Evolutionary conservation across 2,888 invertebrate species (phyloP), one percentile per base, ranked within the genome.

Genomic region (Luperina testacea): DNA sequence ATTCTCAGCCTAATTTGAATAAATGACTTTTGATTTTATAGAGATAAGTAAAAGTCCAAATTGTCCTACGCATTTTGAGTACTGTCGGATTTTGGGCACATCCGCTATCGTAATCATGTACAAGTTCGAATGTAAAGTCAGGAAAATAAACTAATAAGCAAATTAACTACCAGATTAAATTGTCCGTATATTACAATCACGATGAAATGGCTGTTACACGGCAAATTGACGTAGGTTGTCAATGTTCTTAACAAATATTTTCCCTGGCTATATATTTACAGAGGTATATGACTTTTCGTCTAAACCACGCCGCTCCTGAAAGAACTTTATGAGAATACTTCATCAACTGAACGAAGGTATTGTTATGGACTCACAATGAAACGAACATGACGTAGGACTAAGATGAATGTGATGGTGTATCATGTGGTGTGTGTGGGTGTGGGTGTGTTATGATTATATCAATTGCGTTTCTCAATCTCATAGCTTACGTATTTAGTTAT

Each of bases 41-140:
- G 24, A 75, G 75, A 59, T 65, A 77, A 79, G 45, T 64, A 65
- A 32, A 65, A 57, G 15, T 24, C 11, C n/a, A 61, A 69, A 45
- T 59, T n/a, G 6, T 32, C 15, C 0, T 27, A 20, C 27, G 1
- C 5, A 6, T 32, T 63, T 17, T 42, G 17, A 2, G 24, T 65
- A 2, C 13, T 42, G 2, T 32, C 6, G 0, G n/a, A 45, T 76
- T 42, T 15, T n/a, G 11, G 11, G 11, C 27, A 13, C 7, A 69
- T 13, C 11, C 1, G 20, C 48, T 27, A n/a, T 45, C 45, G 42
- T n/a, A 42, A 1, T 42, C 8, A n/a, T n/a, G n/a, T n/a, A 67
- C 8, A 8, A 9, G 9, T 67, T n/a, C 4, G 63, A 27, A 32
- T 8, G 27, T 63, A 20, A 17, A 27, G n/a, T 4, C 24, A 59